These are phyloP conservation scores for Anorthoa munda DNA, from an alignment of 2,888 invertebrate genomes.

Conservation along the genomic window DNA sequence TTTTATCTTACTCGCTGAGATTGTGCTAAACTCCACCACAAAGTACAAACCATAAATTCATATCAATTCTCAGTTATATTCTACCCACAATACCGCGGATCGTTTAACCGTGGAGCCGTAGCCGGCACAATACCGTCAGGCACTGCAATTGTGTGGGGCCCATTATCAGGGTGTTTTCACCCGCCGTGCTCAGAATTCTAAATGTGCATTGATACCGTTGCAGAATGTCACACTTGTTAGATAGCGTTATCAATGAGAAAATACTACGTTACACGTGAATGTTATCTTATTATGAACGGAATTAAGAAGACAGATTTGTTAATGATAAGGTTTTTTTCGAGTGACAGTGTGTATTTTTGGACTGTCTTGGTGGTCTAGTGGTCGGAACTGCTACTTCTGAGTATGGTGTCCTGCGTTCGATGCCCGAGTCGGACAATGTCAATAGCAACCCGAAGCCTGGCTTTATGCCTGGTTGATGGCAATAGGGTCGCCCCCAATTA, in stretches of 20 bases:
- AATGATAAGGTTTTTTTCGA: background rate
- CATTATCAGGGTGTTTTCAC: constrained; percentile 40
- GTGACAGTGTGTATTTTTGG: constrained; percentile 5
- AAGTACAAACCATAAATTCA: constrained; percentile 22
- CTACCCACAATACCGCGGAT: background rate
- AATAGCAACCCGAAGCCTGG: too few relatives aligned
- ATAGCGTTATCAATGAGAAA: constrained; percentile 36
- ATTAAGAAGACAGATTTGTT: constrained; percentile 25
- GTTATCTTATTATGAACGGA: constrained; percentile 18
- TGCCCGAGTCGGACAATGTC: too few relatives aligned
- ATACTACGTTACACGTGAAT: constrained; percentile 42
- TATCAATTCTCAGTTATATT: constrained; percentile 2
- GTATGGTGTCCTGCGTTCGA: too few relatives aligned
- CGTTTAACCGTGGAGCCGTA: constrained; percentile 8
- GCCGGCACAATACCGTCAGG: constrained; percentile 7
- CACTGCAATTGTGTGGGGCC: constrained; percentile 20
- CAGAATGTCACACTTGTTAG: constrained; percentile 26
- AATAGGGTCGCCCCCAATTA: too few relatives aligned
- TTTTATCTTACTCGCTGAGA: background rate
- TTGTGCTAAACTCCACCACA: background rate
- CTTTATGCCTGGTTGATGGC: too few relatives aligned
- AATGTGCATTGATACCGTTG: constrained; percentile 15
- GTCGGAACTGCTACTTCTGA: too few relatives aligned
- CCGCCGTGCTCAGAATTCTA: constrained; percentile 28
- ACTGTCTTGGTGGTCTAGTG: too few relatives aligned